These are phyloP conservation scores for Synergus gifuensis DNA, from an alignment of 2,888 invertebrate species.

Conservation along the genomic window DNA sequence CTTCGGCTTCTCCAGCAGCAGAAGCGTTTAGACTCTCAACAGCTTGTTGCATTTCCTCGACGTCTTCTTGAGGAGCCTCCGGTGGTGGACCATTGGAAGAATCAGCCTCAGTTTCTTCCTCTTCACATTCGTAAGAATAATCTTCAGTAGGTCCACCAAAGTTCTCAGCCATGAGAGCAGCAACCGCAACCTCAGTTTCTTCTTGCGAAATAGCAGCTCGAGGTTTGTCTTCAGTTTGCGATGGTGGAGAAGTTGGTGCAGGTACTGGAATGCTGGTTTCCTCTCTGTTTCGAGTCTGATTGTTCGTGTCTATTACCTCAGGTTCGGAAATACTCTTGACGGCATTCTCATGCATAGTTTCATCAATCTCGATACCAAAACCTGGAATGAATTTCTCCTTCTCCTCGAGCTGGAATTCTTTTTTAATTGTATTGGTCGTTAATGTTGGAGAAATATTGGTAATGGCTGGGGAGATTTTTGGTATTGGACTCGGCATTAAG, in stretches of 20 bases:
- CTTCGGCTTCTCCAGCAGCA: constrained; percentile 76
- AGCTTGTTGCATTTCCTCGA: constrained; percentile 91
- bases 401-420: constrained; percentile 71
- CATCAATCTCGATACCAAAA: constrained; percentile 84
- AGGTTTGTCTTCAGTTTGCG: constrained; percentile 86
- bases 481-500: constrained; percentile 79
- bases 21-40: constrained; percentile 87
- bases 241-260: constrained; percentile 79
- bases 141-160: constrained; percentile 83
- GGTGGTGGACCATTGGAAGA: constrained; percentile 77
- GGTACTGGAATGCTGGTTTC: constrained; percentile 69
- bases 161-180: constrained; percentile 91
- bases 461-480: constrained; percentile 80
- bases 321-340: constrained; percentile 87
- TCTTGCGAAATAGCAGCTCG: constrained; percentile 93
- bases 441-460: constrained; percentile 62
- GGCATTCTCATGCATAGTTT: constrained; percentile 87
- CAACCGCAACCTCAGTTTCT: constrained; percentile 95
- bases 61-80: constrained; percentile 84
- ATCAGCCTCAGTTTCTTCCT: constrained; percentile 77
- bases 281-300: constrained; percentile 66
- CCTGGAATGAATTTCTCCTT: constrained; percentile 84
- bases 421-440: constrained; percentile 53
- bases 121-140: constrained; percentile 76
- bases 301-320: constrained; percentile 70